These are phyloP conservation scores for Oreochromis mossambicus DNA, from an alignment of 2,797 vertebrate species.

Conservation along the genomic window DNA sequence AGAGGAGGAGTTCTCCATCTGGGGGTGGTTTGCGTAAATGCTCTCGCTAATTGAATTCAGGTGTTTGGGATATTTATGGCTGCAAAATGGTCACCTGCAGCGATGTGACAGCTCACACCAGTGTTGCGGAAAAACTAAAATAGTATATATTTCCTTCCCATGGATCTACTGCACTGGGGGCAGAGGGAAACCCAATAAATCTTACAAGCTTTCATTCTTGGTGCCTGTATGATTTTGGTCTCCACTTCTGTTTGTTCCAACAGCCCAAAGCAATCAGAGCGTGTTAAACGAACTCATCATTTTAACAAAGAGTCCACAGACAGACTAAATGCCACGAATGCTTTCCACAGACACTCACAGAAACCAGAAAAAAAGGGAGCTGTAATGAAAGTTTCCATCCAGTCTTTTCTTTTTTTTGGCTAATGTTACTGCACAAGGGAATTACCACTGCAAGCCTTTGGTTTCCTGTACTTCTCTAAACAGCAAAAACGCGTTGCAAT, in stretches of 20 bases:
- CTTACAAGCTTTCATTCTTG: background rate
- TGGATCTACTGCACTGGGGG: background rate
- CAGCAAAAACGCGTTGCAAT: background rate
- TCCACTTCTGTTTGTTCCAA: background rate
- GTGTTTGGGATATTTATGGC: background rate
- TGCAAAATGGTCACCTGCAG: background rate
- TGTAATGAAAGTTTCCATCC: constrained; percentile 34
- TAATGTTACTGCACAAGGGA: background rate
- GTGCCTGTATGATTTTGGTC: background rate
- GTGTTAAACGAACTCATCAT: background rate
- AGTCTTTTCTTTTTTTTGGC: background rate
- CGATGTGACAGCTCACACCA: background rate
- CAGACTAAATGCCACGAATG: background rate
- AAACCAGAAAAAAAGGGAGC: background rate
- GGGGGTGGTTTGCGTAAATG: background rate
- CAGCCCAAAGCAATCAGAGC: background rate
- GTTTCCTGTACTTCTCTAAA: background rate
- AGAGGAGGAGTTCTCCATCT: background rate
- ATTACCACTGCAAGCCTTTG: background rate
- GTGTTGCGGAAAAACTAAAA: background rate
- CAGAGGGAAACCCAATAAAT: background rate
- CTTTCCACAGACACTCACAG: constrained; percentile 9
- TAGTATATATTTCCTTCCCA: background rate
- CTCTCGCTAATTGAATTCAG: constrained; percentile 6
- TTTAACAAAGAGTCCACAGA: constrained; percentile 14